Evolutionary conservation across 2,797 vertebrate species (phyloP).

Genomic region (Hypotaenidia philippensis): DNA sequence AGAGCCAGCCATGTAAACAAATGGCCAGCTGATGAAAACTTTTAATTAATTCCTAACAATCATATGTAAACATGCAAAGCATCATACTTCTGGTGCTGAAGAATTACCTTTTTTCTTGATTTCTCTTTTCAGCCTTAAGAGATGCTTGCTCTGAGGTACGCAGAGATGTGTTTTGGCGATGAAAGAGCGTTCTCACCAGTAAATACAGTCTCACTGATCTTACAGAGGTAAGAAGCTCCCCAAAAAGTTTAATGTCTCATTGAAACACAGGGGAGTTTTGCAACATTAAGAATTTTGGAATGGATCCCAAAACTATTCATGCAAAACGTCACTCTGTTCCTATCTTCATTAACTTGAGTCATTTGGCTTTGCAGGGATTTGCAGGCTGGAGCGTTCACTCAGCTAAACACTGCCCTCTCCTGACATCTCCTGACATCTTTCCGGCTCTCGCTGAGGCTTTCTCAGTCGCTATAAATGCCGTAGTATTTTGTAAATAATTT

Average conservation of each 20-base stretch:
- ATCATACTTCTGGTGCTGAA: neutral
- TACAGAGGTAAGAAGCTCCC: neutral
- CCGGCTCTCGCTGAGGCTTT: neutral
- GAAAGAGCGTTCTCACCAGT: neutral
- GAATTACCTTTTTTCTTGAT: neutral
- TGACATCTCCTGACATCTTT: constrained; percentile 14
- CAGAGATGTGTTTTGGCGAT: neutral
- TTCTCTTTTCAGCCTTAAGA: neutral
- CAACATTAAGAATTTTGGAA: neutral
- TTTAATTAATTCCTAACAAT: neutral
- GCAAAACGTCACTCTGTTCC: neutral
- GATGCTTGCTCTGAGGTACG: neutral
- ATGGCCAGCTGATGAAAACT: neutral
- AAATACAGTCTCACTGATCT: neutral
- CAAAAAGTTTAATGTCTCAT: neutral
- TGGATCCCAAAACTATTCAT: neutral
- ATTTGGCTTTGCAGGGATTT: neutral
- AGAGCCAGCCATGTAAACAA: neutral
- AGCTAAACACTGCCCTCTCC: constrained; percentile 69
- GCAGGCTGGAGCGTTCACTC: neutral
- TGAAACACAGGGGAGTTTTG: neutral
- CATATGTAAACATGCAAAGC: rapidly evolving
- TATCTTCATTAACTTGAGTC: neutral
- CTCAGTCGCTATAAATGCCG: neutral
- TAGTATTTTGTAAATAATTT: neutral